A percentile compares a stretch with the other conserved stretches of the same genome.
Conservation (phyloP, 2,888 invertebrate species). For the Aethes cnicana region DNA sequence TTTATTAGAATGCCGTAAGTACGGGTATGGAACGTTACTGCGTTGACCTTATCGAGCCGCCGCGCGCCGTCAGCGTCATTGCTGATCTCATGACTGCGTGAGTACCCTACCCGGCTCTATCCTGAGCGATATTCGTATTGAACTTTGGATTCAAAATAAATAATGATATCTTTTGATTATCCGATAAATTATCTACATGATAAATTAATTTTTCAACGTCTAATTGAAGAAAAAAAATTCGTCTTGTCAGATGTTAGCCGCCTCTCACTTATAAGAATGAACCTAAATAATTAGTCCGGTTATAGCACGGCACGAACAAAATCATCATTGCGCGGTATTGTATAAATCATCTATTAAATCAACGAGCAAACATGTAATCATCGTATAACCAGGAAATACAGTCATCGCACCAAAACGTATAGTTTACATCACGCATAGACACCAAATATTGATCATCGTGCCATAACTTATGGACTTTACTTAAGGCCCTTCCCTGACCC, state of each 20-base stretch:
- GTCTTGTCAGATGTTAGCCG: no score
- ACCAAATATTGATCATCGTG: conserved; percentile 20
- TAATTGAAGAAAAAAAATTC: no score
- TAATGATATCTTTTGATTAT: conserved; percentile 1
- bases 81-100: conserved; percentile 60
- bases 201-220: conserved; percentile 1
- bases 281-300: background rate
- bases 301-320: background rate
- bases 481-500: no score
- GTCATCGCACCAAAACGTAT: conserved; percentile 35
- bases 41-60: conserved; percentile 50
- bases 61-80: conserved; percentile 49
- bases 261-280: no score
- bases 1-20: conserved; percentile 21
- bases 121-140: background rate
- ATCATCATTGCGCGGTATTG: background rate
- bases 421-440: conserved; percentile 43
- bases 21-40: conserved; percentile 19
- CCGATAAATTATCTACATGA: background rate
- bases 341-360: conserved; percentile 1
- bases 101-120: conserved; percentile 26
- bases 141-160: background rate
- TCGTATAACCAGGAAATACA: conserved; percentile 45
- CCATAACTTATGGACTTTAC: background rate
- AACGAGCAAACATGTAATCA: conserved; percentile 37